phyloP scores from a whole-genome alignment of 2,797 vertebrate species.

The Intellagama lesueurii region DNA sequence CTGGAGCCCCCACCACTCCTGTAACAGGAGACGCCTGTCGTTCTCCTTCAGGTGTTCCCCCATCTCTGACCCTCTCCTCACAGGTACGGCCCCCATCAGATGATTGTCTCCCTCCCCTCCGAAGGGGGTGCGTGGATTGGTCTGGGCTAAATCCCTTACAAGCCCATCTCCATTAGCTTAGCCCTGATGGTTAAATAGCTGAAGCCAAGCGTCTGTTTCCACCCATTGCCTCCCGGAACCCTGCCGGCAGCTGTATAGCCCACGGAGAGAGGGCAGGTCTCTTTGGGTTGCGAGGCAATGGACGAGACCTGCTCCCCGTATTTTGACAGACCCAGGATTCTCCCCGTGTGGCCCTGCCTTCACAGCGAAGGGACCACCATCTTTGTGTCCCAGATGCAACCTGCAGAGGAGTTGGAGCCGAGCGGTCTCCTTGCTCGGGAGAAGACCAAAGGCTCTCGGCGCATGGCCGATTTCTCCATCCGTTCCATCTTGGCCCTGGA shows the following conservation, averaged over 20 bases:
- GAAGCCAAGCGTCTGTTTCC: neutral
- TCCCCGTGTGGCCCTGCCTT: neutral
- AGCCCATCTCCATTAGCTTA: neutral
- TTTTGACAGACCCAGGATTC: neutral
- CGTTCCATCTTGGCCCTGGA: slow-evolving; percentile 28
- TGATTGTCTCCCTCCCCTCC: neutral
- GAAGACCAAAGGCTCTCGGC: neutral
- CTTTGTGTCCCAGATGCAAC: neutral
- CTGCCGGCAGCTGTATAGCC: too few relatives aligned
- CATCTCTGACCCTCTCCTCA: neutral
- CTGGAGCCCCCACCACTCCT: neutral
- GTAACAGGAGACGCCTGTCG: neutral
- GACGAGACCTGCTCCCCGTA: neutral
- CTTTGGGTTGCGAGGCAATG: too few relatives aligned
- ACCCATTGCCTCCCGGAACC: neutral
- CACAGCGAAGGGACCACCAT: neutral
- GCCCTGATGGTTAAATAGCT: slow-evolving; percentile 25
- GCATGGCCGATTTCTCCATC: slow-evolving; percentile 30
- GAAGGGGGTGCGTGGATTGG: slow-evolving; percentile 17
- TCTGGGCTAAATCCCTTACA: slow-evolving; percentile 17
- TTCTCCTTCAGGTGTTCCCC: neutral
- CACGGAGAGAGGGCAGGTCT: too few relatives aligned
- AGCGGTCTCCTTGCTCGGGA: neutral
- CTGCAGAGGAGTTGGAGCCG: too few relatives aligned
- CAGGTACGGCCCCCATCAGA: neutral